These are phyloP conservation scores for Muscina levida DNA, from an alignment of 2,888 invertebrate species.

Conservation along the genomic window DNA sequence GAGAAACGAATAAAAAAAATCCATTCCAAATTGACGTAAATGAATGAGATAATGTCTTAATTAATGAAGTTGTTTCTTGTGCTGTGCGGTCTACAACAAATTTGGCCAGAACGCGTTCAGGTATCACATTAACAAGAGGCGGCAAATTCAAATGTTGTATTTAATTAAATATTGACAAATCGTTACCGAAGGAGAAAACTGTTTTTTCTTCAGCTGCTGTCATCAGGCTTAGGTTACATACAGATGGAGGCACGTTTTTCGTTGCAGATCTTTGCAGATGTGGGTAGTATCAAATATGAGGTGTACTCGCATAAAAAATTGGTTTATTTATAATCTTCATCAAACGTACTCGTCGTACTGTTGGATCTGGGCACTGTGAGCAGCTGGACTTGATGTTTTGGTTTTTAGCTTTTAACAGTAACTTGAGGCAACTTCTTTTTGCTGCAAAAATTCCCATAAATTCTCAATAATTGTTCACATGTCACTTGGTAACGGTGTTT, in stretches of 20 bases:
- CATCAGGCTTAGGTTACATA: no score
- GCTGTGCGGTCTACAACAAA: conserved; percentile 22
- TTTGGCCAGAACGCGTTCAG: conserved; percentile 28
- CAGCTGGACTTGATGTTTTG: neutral
- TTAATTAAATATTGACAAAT: conserved; percentile 46
- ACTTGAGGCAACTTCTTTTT: neutral
- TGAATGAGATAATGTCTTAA: conserved; percentile 64
- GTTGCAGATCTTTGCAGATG: no score
- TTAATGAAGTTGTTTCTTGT: conserved; percentile 38
- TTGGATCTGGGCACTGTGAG: no score
- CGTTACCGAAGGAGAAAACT: neutral
- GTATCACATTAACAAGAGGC: neutral
- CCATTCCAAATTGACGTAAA: conserved; percentile 47
- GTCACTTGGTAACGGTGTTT: conserved; percentile 43
- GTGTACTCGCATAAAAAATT: no score
- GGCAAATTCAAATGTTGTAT: conserved; percentile 36
- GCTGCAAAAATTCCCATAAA: conserved; percentile 37
- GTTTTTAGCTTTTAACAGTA: neutral
- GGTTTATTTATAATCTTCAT: no score
- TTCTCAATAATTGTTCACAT: conserved; percentile 46
- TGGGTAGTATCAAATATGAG: no score
- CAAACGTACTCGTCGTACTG: no score
- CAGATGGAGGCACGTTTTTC: no score
- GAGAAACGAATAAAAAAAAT: neutral
- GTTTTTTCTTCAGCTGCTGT: no score